A percentile compares a stretch with the other conserved stretches of the same genome.
phyloP scores from a whole-genome alignment of 2,113 vertebrate genomes.

The Antennarius striatus region DNA sequence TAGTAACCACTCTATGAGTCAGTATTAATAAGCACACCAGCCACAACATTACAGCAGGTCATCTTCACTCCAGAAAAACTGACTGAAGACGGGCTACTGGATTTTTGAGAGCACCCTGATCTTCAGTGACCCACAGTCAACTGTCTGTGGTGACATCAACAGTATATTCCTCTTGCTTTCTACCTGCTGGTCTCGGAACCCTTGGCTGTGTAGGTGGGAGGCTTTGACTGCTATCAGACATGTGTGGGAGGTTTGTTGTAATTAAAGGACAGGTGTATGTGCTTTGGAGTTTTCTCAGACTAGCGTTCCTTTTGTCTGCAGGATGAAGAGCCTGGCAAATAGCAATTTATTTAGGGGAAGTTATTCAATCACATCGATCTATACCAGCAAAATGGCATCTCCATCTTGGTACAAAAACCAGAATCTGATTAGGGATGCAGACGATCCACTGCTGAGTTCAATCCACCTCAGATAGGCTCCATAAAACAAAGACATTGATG shows the following conservation, averaged over 20 bases:
- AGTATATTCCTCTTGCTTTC: not conserved
- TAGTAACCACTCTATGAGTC: no score
- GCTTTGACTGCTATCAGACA: not conserved
- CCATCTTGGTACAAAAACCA: not conserved
- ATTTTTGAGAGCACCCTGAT: not conserved
- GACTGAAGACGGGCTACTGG: no score
- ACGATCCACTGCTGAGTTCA: not conserved
- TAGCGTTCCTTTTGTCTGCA: not conserved
- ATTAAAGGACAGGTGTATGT: conserved; percentile 11
- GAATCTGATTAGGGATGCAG: not conserved
- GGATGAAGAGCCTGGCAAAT: not conserved
- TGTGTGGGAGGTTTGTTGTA: conserved; percentile 18
- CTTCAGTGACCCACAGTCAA: not conserved
- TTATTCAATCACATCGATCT: not conserved
- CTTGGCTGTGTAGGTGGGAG: conserved; percentile 31
- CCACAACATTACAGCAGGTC: no score
- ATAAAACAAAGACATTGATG: not conserved
- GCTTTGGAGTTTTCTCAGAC: not conserved
- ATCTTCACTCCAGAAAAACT: no score
- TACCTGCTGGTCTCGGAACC: not conserved
- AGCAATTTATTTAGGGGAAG: not conserved
- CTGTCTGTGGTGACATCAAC: no score
- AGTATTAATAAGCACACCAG: no score
- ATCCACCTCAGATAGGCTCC: not conserved
- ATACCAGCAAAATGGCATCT: conserved; percentile 2